Evolutionary conservation across 2,797 vertebrate genomes (phyloP).

Genomic region (Merluccius polli): DNA sequence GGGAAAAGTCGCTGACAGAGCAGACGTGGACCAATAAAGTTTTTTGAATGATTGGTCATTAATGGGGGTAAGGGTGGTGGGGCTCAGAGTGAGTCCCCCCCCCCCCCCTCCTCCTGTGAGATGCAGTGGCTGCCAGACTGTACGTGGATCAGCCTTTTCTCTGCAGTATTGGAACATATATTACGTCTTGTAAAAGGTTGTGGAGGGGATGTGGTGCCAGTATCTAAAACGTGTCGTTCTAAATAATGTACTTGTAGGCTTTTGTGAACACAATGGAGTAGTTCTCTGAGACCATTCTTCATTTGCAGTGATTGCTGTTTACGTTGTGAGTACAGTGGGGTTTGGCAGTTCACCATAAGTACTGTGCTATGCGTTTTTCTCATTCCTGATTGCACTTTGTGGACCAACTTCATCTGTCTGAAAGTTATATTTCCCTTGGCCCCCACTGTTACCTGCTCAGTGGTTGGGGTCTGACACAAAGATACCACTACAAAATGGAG

Average conservation of each 20-base stretch:
- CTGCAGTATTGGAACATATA: neutral
- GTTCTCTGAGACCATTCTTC: neutral
- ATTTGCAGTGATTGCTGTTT: neutral
- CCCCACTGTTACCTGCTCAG: constrained; percentile 33
- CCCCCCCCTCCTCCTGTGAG: neutral
- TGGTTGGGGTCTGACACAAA: constrained; percentile 25
- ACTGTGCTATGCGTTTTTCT: neutral
- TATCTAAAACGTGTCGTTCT: neutral
- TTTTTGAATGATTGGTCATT: constrained; percentile 68
- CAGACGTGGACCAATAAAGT: constrained; percentile 48
- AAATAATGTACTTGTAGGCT: neutral
- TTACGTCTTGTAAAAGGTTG: neutral
- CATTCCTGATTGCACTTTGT: neutral
- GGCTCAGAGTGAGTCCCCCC: neutral
- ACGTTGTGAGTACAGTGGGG: neutral
- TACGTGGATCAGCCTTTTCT: neutral
- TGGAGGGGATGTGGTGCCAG: neutral
- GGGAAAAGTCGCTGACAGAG: constrained; percentile 53
- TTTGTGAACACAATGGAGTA: neutral
- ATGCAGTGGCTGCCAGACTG: neutral
- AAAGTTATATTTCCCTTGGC: constrained; percentile 19
- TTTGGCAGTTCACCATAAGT: neutral
- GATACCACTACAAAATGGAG: constrained; percentile 13
- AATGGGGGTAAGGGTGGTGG: constrained; percentile 42
- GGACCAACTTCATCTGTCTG: constrained; percentile 23